Conservation (phyloP, 2,113 vertebrate genomes). For the Nettapus auritus region DNA sequence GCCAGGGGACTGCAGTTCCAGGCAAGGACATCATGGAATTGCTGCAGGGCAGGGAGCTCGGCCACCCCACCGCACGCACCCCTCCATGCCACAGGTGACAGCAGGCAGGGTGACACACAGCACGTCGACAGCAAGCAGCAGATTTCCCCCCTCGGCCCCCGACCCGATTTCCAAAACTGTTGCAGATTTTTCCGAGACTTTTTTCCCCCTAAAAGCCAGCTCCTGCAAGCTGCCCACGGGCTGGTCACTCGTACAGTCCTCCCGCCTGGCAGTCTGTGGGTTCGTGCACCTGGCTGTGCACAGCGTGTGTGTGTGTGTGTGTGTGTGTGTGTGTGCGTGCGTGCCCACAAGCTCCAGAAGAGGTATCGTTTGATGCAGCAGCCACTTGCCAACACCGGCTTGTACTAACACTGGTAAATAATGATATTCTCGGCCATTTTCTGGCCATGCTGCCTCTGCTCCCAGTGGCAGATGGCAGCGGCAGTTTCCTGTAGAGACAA, state of each 20-base stretch:
- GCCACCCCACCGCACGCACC: accelerated
- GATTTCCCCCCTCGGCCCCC: neutral
- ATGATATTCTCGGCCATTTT: constrained; percentile 7
- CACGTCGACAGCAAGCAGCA: neutral
- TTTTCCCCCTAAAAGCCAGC: neutral
- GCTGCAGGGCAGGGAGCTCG: neutral
- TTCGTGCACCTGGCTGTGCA: neutral
- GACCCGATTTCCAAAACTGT: accelerated
- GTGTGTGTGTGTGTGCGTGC: neutral
- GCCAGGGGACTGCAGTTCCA: neutral
- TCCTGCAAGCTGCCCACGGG: neutral
- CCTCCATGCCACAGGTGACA: accelerated
- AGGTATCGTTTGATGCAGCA: neutral
- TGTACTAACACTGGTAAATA: neutral
- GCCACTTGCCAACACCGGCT: neutral
- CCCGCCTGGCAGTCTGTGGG: neutral
- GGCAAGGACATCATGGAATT: accelerated
- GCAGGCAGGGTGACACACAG: neutral
- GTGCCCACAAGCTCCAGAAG: accelerated
- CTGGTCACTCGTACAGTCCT: accelerated
- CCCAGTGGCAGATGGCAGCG: constrained; percentile 42
- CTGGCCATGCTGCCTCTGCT: constrained; percentile 37
- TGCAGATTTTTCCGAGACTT: neutral
- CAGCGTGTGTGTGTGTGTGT: neutral
- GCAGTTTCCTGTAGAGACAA: neutral